Evolutionary conservation across 2,888 invertebrate genomes (phyloP), one percentile per base, ranked within the genome.

Genomic region (Notodonta ziczac): DNA sequence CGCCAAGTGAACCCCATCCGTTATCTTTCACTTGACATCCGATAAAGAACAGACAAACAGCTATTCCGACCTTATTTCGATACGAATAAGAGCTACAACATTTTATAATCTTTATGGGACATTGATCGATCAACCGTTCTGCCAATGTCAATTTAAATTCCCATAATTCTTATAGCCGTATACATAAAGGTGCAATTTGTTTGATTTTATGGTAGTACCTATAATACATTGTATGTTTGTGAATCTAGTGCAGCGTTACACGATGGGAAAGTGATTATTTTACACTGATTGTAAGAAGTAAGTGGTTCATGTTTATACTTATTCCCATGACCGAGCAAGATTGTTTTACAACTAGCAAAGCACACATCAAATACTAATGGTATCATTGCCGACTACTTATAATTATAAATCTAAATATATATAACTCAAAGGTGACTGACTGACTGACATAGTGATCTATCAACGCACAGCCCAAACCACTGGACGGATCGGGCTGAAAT

Each of bases 21-120:
- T 84, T 87, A 87, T 89, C 81, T 77, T 67, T 63, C 80, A 74
- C 75, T 78, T 75, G 78, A 78, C 84, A 82, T 77, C 75, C 77
- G 76, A 82, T 77, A 80, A 67, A 63, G 56, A 59, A 58, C 64
- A 59, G 71, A 73, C 73, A 73, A 59, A 56, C 66, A 32, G 64
- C 62, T 54, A 66, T 12, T 44, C 67, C 54, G 63, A 68, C 71
- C 67, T 65, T 72, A 74, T 54, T 9, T 0, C 39, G 0, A 46
- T 61, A 35, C 6, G 40, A 48, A 74, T 76, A 80, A 75, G 62
- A 57, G 58, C 46, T 62, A 52, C 39, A 16, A 54, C 12, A 46
- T 14, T 40, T 54, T 46, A 58, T 32, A 58, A 62, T 72, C 66
- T 64, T 42, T 40, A 67, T 67, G 68, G 67, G 70, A 72, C 73